Conservation (phyloP, 2,888 invertebrate genomes). For the Augiades crinisus region DNA sequence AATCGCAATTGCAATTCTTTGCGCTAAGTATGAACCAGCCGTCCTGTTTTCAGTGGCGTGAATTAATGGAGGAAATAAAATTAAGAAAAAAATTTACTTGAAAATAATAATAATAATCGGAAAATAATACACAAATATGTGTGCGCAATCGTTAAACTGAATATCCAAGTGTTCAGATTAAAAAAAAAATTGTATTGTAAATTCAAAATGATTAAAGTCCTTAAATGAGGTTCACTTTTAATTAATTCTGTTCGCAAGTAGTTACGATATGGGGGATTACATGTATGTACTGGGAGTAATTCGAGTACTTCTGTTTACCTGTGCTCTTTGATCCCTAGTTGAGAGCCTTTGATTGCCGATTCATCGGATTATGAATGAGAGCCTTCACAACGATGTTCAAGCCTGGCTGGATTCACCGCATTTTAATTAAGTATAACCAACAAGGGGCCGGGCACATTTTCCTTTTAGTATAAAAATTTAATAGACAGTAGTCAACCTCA, state of each 20-base stretch:
- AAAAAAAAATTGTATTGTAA: too few relatives aligned
- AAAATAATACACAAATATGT: too few relatives aligned
- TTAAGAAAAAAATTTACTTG: too few relatives aligned
- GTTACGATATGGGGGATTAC: neutral
- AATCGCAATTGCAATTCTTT: too few relatives aligned
- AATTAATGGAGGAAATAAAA: too few relatives aligned
- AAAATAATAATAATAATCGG: too few relatives aligned
- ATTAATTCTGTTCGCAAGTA: neutral
- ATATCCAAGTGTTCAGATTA: too few relatives aligned
- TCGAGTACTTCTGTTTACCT: neutral
- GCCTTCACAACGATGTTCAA: conserved; percentile 3
- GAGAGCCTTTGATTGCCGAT: neutral
- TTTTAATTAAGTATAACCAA: neutral
- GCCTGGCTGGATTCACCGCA: neutral
- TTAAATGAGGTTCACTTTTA: too few relatives aligned
- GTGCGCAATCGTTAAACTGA: too few relatives aligned
- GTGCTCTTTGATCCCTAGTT: conserved; percentile 5
- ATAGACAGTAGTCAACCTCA: neutral
- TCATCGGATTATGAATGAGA: conserved; percentile 3
- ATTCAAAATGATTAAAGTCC: too few relatives aligned
- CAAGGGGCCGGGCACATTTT: neutral
- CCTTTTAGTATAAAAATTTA: neutral
- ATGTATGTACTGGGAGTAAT: neutral
- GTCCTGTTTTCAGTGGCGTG: too few relatives aligned
- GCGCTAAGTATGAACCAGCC: too few relatives aligned